Conservation (phyloP, 2,888 invertebrate species). For the Netelia fuscicornis region DNA sequence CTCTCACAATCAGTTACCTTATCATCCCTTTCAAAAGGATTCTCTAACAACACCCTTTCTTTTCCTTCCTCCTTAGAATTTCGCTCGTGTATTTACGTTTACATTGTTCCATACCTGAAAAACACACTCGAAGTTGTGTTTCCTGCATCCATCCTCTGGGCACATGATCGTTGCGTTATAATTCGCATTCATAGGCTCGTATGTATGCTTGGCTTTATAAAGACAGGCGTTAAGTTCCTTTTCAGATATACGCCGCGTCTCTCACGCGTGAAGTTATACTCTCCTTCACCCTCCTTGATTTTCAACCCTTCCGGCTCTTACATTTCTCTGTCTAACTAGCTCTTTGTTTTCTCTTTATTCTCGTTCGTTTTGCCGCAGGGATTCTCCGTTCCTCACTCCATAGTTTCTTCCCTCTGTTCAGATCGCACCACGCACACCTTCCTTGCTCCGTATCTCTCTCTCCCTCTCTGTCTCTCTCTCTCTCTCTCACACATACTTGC, state of each 20-base stretch:
- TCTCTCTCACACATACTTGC: conserved; percentile 20
- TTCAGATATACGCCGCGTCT: conserved; percentile 73
- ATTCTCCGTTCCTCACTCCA: conserved; percentile 51
- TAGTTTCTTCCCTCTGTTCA: conserved; percentile 15
- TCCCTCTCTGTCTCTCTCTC: conserved; percentile 22
- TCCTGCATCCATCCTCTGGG: conserved; percentile 7
- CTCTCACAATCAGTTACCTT: conserved; percentile 8
- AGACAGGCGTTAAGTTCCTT: conserved; percentile 83
- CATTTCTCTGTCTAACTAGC: conserved; percentile 18
- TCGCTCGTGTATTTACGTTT: neutral
- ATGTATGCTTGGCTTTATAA: conserved; percentile 74
- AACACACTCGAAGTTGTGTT: neutral
- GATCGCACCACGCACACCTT: too few relatives aligned
- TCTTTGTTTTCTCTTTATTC: conserved; percentile 38
- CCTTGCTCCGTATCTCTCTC: conserved; percentile 13
- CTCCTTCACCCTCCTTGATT: conserved; percentile 39
- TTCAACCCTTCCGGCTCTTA: conserved; percentile 27
- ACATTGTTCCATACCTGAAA: conserved; percentile 22
- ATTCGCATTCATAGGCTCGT: neutral
- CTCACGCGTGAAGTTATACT: conserved; percentile 50
- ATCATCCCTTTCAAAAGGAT: conserved; percentile 1
- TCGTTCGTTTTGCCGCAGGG: conserved; percentile 29
- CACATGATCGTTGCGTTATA: conserved; percentile 10
- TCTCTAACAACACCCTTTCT: conserved; percentile 23
- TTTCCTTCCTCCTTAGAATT: conserved; percentile 16